Evolutionary conservation across 1,140 invertebrate genomes (phyloP).

Genomic region (Brachystomella parvula): DNA sequence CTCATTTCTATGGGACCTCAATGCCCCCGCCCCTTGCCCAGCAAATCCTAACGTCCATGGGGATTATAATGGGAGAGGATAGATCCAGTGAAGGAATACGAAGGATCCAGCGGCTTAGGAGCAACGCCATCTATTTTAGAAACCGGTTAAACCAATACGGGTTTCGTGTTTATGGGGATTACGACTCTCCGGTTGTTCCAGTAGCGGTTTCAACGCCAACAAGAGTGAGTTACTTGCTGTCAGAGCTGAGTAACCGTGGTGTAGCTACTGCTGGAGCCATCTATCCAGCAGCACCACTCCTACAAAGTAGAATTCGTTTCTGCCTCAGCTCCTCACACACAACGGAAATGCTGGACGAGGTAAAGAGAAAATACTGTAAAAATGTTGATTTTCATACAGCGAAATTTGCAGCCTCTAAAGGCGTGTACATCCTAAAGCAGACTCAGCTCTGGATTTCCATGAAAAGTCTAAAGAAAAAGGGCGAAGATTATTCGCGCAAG

Average conservation of each 20-base stretch:
- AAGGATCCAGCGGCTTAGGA: conserved; percentile 62
- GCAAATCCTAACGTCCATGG: conserved; percentile 70
- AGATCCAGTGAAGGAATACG: conserved; percentile 65
- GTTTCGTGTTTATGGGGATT: conserved; percentile 87
- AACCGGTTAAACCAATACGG: conserved; percentile 76
- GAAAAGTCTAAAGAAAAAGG: too few species aligned
- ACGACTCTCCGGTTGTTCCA: conserved; percentile 92
- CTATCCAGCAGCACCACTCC: conserved; percentile 94
- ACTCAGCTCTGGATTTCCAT: too few species aligned
- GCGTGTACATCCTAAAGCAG: too few species aligned
- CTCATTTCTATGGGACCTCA: conserved; percentile 70
- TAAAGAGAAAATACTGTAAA: too few species aligned
- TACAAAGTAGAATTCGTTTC: conserved; percentile 86
- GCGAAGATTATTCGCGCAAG: too few species aligned
- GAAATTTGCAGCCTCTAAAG: too few species aligned
- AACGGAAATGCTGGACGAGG: conserved; percentile 88
- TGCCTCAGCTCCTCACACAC: conserved; percentile 94
- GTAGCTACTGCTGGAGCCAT: conserved; percentile 91
- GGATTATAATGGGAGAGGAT: conserved; percentile 76
- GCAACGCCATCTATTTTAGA: conserved; percentile 81
- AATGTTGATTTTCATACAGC: too few species aligned
- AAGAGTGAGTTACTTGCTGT: conserved; percentile 81
- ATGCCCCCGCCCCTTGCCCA: conserved; percentile 89
- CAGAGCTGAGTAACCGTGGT: conserved; percentile 66
- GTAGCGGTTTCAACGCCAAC: conserved; percentile 87